Base-by-base conservation (phyloP, 92 coral and sea anemone species). In the Chrysogorgia sp. region DNA sequence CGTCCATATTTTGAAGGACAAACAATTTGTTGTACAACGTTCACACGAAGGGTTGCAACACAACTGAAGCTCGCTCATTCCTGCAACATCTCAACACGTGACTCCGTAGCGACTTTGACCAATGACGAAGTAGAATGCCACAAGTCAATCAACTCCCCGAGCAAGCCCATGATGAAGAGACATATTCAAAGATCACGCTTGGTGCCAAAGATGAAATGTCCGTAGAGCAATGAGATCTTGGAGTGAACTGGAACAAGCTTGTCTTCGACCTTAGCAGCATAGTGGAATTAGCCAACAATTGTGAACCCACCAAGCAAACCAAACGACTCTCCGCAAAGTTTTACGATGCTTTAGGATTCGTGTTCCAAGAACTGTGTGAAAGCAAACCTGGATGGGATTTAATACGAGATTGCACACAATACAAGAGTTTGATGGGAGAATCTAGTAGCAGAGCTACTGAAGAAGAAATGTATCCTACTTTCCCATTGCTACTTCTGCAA, bases 271-370 rank as follows among this genome's bases (percentile, higher is more conserved):
- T 85, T 8, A 58, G 34, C 35, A 37, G 69, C 22, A 47, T 74
- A 61, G 82, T 52, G 12, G 29, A 34, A 20, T 60, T 40, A 33
- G 80, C 84, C 34, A 34, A 23, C 25, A 62, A 69, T 41, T 55
- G 40, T 32, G 71, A 15, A 31, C 86, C 86, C 22, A 72, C 86
- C 40, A 86, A 81, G 63, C 66, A 79, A 76, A 62, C 30, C 34
- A n/a, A 30, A 19, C 4, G 68, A 26, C n/a, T 28, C 43, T 62
- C 68, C 35, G 64, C 64, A 1, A 58, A 24, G 29, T 58, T 58
- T 14, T 58, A 2, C 64, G 64, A 58, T 24, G 32, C 64, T 1
- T 58, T 80, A 37, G 67, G 67, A 56, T 65, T 62, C n/a, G 20
- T 67, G 3, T 34, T 53, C 41, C 78, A 80, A 67, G 67, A 80